Base-by-base conservation (phyloP, 2,113 vertebrate genomes). In the Hylia prasina region DNA sequence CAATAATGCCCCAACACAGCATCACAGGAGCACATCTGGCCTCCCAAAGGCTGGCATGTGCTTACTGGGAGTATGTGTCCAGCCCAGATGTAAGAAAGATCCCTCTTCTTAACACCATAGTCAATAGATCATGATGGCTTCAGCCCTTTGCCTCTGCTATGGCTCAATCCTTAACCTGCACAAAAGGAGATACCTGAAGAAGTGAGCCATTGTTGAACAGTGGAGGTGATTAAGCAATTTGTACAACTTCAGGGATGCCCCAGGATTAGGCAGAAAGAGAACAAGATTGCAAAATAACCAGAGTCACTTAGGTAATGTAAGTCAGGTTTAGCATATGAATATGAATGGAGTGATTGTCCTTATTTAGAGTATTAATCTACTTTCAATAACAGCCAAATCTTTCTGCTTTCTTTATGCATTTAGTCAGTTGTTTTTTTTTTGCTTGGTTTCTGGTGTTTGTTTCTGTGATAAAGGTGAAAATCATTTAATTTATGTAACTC, bases 1-100 rank as follows among this genome's bases (percentile, higher is more conserved):
- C 13, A 24, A 3, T 2, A 53, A 56, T 10, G 21, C 4, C 31
- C 27, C 0, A 0, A 19, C 3, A 6, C 23, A 35, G 6, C 44
- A 70, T n/a, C 2, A 11, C 9, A 76, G 51, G 10, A 48, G 15
- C 2, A 21, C 1, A 7, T 13, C 31, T 21, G 60, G 23, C 31
- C 17, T 80, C 45, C 27, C 20, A 64, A 75, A 84, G 63, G 17
- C 23, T 73, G 33, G 11, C 1, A 1, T 25, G 22, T 47, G 22
- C 37, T 58, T 73, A 6, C 24, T 50, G 33, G n/a, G 33, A 85
- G 30, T 10, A 7, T 0, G 0, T 19, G 37, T 14, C 19, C 51
- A 71, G 22, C 4, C 19, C 24, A 23, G 13, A 51, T 21, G 13
- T n/a, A 18, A 73, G 28, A 44, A 79, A 58, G 39, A 48, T 58